These are phyloP conservation scores for Trematomus bernacchii DNA, from an alignment of 2,797 vertebrate species.

Conservation along the genomic window DNA sequence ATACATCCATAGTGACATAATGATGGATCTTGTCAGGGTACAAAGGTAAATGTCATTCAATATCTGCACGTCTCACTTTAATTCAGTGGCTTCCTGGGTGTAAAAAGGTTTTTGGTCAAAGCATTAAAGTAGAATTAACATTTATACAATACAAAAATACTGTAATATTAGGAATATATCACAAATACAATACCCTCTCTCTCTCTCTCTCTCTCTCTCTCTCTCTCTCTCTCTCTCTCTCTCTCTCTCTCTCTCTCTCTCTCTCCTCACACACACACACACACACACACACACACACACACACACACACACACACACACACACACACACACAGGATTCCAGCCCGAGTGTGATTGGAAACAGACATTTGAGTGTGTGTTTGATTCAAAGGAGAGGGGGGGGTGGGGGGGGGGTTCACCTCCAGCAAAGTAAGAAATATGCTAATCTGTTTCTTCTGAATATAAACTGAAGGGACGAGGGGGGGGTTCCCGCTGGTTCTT, in stretches of 20 bases:
- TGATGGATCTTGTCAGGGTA: not conserved
- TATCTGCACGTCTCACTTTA: no score
- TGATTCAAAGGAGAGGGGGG: conserved; percentile 42
- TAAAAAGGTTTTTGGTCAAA: no score
- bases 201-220: no score
- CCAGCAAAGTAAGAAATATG: conserved; percentile 48
- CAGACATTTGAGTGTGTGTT: conserved; percentile 50
- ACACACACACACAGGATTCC: conserved; percentile 44
- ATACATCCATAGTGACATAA: not conserved
- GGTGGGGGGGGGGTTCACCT: conserved; percentile 64
- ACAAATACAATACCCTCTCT: not conserved
- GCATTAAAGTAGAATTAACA: no score
- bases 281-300: conserved; percentile 20
- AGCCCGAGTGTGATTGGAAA: conserved; percentile 69
- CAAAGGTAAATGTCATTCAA: not conserved
- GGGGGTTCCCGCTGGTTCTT: conserved; percentile 17
- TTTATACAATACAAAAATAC: no score
- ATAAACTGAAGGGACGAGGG: conserved; percentile 10
- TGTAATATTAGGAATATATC: no score
- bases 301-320: conserved; percentile 31
- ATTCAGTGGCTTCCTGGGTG: no score
- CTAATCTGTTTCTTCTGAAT: conserved; percentile 35
- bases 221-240: not conserved
- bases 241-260: no score
- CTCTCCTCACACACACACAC: not conserved